Percentiles rank a stretch among this genome's conserved stretches.
Evolutionary conservation across 2,113 vertebrate genomes (phyloP).

Genomic region (Podocnemis expansa): DNA sequence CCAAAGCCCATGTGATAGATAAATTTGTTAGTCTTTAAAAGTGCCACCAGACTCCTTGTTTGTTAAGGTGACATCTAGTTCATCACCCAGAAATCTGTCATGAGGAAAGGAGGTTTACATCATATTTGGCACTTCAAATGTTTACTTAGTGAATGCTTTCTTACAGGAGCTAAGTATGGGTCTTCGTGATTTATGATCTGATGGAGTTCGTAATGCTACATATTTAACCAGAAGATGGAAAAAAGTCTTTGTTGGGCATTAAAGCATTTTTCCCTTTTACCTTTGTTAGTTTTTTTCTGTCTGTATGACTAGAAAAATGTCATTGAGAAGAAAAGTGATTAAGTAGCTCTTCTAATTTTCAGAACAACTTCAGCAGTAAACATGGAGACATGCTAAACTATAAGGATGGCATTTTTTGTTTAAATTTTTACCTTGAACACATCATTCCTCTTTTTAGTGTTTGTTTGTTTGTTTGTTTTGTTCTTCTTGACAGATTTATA

Average conservation of each 20-base stretch:
- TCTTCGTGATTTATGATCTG: not conserved
- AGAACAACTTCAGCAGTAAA: not conserved
- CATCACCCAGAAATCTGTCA: not conserved
- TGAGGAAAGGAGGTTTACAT: not conserved
- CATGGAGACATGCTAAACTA: accelerated
- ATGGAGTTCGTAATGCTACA: not conserved
- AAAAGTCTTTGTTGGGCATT: not conserved
- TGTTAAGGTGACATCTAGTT: not conserved
- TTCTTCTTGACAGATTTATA: conserved; percentile 82
- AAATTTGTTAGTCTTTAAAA: too few relatives aligned
- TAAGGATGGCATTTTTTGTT: accelerated
- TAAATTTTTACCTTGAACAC: not conserved
- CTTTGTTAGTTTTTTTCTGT: not conserved
- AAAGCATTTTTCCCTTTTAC: not conserved
- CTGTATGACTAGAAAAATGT: not conserved
- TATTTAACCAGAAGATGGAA: not conserved
- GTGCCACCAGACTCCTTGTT: too few relatives aligned
- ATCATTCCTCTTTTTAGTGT: not conserved
- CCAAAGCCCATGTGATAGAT: too few relatives aligned
- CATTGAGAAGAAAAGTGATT: not conserved
- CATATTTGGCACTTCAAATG: not conserved
- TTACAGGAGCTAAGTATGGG: not conserved
- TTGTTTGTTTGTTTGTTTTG: not conserved
- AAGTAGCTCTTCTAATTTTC: not conserved
- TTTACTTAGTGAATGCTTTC: accelerated